These are phyloP conservation scores for Cyclura pinguis DNA, from an alignment of 2,797 vertebrate genomes.

Conservation along the genomic window DNA sequence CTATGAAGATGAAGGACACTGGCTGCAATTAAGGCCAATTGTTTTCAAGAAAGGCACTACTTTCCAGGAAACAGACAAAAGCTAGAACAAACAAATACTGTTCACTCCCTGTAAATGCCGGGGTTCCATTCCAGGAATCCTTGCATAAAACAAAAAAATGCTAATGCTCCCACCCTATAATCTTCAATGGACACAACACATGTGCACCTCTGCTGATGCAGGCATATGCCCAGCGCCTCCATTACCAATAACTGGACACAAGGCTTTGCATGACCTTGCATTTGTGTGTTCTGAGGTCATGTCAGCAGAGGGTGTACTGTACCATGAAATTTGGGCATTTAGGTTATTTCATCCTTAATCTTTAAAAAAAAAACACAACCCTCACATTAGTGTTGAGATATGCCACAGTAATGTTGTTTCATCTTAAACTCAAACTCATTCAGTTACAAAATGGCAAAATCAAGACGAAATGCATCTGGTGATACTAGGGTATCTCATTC, in stretches of 20 bases:
- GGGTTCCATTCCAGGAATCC: no score
- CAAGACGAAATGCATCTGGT: not conserved
- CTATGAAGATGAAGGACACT: not conserved
- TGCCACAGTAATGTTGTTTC: slow-evolving; percentile 2
- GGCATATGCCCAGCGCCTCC: no score
- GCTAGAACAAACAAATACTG: slow-evolving; percentile 12
- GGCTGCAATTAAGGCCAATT: not conserved
- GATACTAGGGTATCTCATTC: not conserved
- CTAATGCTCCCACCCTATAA: no score
- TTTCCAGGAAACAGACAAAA: slow-evolving; percentile 7
- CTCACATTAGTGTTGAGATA: not conserved
- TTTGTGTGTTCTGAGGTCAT: no score
- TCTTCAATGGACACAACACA: no score
- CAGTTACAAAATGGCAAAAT: not conserved
- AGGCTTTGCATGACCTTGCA: no score
- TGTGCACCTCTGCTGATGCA: no score
- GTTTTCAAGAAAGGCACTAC: not conserved
- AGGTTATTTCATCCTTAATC: not conserved
- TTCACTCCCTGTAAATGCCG: no score
- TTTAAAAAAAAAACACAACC: not conserved
- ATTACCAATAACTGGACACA: no score
- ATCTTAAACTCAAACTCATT: slow-evolving; percentile 13
- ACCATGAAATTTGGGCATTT: not conserved
- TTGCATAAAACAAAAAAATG: no score
- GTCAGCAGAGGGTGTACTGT: no score